phyloP scores from a whole-genome alignment of 2,113 vertebrate genomes.

The Pipra filicauda region DNA sequence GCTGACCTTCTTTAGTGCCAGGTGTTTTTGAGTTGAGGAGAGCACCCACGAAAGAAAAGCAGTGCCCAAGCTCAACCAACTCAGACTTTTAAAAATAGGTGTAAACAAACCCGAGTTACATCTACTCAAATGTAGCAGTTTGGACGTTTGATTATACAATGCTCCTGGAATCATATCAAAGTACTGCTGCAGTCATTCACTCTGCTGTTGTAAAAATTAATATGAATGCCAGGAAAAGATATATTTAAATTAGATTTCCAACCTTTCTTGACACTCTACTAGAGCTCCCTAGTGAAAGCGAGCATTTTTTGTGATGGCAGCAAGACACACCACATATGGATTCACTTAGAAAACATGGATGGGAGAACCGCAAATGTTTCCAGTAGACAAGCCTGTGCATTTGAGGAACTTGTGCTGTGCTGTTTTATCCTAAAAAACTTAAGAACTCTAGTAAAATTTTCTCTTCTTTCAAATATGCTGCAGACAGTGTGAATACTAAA shows the following conservation, averaged over 20 bases:
- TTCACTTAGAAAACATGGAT: not conserved
- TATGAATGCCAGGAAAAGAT: not conserved
- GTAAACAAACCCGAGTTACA: not conserved
- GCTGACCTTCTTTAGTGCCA: not conserved
- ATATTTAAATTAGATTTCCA: not conserved
- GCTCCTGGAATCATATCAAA: not conserved
- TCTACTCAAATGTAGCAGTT: not conserved
- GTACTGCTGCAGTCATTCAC: not conserved
- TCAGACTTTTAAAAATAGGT: not conserved
- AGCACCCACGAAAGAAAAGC: not conserved
- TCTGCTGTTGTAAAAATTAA: not conserved
- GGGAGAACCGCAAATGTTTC: not conserved
- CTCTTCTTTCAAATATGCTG: not conserved
- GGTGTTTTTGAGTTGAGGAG: not conserved
- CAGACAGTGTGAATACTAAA: not conserved
- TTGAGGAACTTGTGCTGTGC: constrained; percentile 22
- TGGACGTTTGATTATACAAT: not conserved
- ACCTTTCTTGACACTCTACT: not conserved
- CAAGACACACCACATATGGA: not conserved
- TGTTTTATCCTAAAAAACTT: constrained; percentile 9
- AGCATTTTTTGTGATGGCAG: not conserved
- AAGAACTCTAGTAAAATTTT: not conserved
- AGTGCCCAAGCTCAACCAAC: not conserved
- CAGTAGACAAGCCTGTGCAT: not conserved
- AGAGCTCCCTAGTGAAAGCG: constrained; percentile 21